Conservation (phyloP, 2,888 invertebrate genomes). For the Lasioglossum morio region DNA sequence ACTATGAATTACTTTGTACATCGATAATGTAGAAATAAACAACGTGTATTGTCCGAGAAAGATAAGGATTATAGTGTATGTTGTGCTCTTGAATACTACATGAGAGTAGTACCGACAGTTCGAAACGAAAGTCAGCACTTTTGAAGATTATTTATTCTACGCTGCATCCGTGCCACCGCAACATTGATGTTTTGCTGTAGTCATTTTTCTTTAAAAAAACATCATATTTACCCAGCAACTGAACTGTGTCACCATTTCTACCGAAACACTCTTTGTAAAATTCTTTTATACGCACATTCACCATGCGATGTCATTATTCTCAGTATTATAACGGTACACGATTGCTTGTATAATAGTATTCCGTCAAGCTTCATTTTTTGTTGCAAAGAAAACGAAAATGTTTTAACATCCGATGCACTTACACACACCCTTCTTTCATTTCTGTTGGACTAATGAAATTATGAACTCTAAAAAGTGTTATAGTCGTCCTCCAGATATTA, state of each 20-base stretch:
- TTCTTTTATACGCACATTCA: not conserved
- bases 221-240: not conserved
- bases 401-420: not conserved
- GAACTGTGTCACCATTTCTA: not conserved
- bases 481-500: not conserved
- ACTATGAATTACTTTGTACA: too few relatives aligned
- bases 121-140: not conserved
- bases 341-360: not conserved
- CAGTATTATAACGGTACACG: not conserved
- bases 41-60: not conserved
- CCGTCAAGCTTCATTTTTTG: not conserved
- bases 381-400: not conserved
- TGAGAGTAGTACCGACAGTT: too few relatives aligned
- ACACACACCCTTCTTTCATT: not conserved
- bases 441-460: not conserved
- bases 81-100: too few relatives aligned
- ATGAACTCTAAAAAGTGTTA: not conserved
- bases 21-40: not conserved
- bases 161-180: not conserved
- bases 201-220: not conserved
- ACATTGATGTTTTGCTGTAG: not conserved
- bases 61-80: too few relatives aligned
- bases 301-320: not conserved
- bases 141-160: not conserved
- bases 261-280: not conserved